Evolutionary conservation across 1,140 invertebrate species (phyloP), one percentile per base, ranked within the genome.

Genomic region (Aricia agestis): DNA sequence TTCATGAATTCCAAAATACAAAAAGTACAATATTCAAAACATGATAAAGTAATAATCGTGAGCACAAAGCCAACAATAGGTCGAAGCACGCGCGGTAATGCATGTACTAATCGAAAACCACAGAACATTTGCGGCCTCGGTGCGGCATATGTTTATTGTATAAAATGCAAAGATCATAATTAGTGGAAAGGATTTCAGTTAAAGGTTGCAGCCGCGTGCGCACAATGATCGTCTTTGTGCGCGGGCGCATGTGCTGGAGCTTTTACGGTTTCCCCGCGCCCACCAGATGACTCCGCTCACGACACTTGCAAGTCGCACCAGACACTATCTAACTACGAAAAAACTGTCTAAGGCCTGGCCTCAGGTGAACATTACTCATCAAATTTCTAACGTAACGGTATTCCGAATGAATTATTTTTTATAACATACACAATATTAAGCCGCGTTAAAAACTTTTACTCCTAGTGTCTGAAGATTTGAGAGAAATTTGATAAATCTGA

Each of bases 231-330:
- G 72, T 73, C 72, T 79, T 80, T 82, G 74, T 81, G 75, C 71
- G 74, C 19, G 57, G 65, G 74, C 75, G 74, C 74, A 79, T 76
- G 73, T 76, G 72, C 73, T 70, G 69, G 79, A 88, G 82, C 85
- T 89, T 90, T 87, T 88, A 88, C 83, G 86, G 86, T 88, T 89
- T 90, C 88, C 70, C 71, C 72, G 70, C 85, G 86, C 81, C 79
- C 77, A 80, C 86, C 88, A 90, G 78, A 88, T 90, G 88, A 84
- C 87, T 85, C 80, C 70, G 69, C 74, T 65, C 72, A 52, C 78
- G 74, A 82, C 82, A 79, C 78, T 9, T 78, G 78, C 25, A 25
- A 25, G 25, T 25, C 78, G 78, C 76, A 73, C 73, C 76, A 15
- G 70, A 71, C 73, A 75, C 73, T 68, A 58, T 11, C 65, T 66